Percentiles rank a stretch among this genome's conserved stretches.
Evolutionary conservation across 2,797 vertebrate species (phyloP).

Genomic region (Odontamblyopus lacepedii): DNA sequence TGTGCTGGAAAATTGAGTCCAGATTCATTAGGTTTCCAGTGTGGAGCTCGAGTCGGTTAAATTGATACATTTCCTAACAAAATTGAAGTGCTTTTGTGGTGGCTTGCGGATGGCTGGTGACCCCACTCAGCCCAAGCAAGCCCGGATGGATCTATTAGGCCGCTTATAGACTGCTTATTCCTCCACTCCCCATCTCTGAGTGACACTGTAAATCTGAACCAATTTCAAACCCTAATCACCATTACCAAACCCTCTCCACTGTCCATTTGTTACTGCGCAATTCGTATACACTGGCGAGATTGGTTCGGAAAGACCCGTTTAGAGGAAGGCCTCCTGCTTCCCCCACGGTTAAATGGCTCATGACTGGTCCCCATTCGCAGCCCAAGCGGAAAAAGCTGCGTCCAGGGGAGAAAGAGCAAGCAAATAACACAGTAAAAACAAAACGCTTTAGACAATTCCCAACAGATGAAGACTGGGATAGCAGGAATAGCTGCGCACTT

Average conservation of each 20-base stretch:
- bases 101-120: conserved; percentile 98
- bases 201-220: conserved; percentile 99
- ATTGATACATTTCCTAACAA: conserved; percentile 99
- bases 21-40: conserved; percentile 99
- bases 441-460: conserved; percentile 75
- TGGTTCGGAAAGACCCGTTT: conserved; percentile 90
- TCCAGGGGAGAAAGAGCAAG: neutral
- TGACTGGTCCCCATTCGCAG: conserved; percentile 80
- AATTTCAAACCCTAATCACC: conserved; percentile 99
- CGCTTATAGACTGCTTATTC: conserved; percentile 91
- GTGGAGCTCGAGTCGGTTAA: conserved; percentile 99
- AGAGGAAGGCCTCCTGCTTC: conserved; percentile 78
- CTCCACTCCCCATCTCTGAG: conserved; percentile 91
- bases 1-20: conserved; percentile 99
- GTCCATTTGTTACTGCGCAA: conserved; percentile 95
- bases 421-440: conserved; percentile 63
- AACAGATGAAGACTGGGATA: conserved; percentile 76
- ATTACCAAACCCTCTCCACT: conserved; percentile 98
- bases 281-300: conserved; percentile 87
- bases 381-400: no score
- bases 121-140: conserved; percentile 98
- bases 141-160: conserved; percentile 99
- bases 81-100: conserved; percentile 99
- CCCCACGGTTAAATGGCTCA: conserved; percentile 86
- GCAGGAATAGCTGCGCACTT: conserved; percentile 13